Base-by-base conservation (phyloP, 2,888 invertebrate species). In the Pelosia muscerda region DNA sequence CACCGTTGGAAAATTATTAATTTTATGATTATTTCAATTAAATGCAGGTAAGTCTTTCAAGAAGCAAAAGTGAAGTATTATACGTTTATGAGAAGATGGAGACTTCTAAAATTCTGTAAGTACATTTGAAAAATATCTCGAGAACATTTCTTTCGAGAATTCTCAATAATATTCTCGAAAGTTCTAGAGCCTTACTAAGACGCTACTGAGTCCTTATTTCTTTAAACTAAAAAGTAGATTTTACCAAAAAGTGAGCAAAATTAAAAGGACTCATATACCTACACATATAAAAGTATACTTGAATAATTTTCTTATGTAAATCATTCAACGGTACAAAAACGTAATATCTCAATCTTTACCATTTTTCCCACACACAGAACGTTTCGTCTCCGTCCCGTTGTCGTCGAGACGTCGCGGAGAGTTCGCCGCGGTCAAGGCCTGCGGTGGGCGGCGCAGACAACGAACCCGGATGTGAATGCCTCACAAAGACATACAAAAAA, bases 341-440 rank as follows among this genome's bases (percentile, higher is more conserved):
- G 8, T 23, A 56, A 31, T 65, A 42, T 49, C 49, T 65, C 26
- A 56, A 58, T 22, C 2, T 57, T 26, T 56, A 61, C 13, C 2
- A 19, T 67, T 66, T 65, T 65, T 53, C 38, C 42, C 53, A 60
- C 55, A 61, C 65, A 57, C 31, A 64, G 38, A 34, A 79, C 75
- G 78, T 77, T 69, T 75, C 79, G 76, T 77, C 77, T 73, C 67
- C 67, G 65, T 71, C 55, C 70, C 72, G 77, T 72, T 71, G 60
- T 62, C 54, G 66, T 65, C 11, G 63, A 55, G 69, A 72, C 78
- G 81, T 83, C 81, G 80, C 81, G 81, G 74, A 72, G 86, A 86
- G 91, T 90, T 90, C 90, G 88, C 77, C 65, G 84, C 92, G 94
- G 94, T 94, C 94, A 94, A 94, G 94, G 94, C 86, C 91, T 90